These are phyloP conservation scores for Strongylocentrotus purpuratus DNA, from an alignment of 35 echinoderm and acorn worm species.

Conservation along the genomic window DNA sequence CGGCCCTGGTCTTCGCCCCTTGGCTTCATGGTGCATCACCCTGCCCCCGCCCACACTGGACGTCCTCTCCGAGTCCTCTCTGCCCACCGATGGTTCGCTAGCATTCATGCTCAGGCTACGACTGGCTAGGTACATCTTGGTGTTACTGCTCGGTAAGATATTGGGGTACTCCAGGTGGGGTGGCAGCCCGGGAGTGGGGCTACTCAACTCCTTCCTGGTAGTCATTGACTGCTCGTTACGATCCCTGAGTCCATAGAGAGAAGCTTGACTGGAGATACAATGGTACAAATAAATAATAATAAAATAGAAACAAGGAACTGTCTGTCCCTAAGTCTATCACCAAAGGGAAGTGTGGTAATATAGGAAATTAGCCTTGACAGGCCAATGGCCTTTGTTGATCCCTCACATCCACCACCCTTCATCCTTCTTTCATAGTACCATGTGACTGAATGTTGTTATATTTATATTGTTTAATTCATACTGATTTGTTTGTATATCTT, in stretches of 20 bases:
- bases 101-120: slow-evolving; percentile 20
- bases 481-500: too few species aligned
- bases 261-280: slow-evolving; percentile 8
- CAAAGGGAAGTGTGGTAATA: background rate
- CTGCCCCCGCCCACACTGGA: background rate
- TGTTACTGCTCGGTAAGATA: background rate
- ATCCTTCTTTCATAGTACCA: too few species aligned
- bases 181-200: background rate
- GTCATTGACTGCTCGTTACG: background rate
- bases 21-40: background rate
- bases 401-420: too few species aligned
- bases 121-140: slow-evolving; percentile 23
- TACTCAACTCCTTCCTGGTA: background rate
- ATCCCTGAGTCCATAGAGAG: background rate
- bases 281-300: background rate
- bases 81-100: background rate
- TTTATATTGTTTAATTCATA: too few species aligned
- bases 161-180: background rate
- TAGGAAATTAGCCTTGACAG: too few species aligned
- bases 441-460: too few species aligned
- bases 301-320: background rate
- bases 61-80: background rate
- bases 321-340: background rate
- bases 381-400: too few species aligned
- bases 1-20: background rate